phyloP scores from a whole-genome alignment of 2,888 invertebrate genomes.

The Patella caerulea region DNA sequence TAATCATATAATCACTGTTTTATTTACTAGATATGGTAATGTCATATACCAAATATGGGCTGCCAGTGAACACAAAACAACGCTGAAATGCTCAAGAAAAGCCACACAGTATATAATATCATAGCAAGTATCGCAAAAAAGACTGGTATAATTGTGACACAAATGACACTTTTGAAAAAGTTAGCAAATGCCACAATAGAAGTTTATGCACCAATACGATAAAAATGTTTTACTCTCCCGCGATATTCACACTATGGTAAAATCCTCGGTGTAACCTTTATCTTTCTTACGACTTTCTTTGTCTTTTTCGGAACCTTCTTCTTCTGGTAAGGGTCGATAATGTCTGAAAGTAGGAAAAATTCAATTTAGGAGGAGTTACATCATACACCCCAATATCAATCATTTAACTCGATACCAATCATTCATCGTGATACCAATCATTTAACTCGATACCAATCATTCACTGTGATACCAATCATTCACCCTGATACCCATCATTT shows the following conservation, averaged over 20 bases:
- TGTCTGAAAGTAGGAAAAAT: slow-evolving; percentile 37
- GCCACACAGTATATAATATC: no score
- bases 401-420: no score
- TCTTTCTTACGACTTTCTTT: slow-evolving; percentile 39
- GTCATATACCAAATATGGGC: no score
- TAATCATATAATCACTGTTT: no score
- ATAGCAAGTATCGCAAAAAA: background rate
- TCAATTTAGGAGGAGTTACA: background rate
- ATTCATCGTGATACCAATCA: no score
- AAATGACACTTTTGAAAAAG: background rate
- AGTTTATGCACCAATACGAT: background rate
- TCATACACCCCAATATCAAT: background rate
- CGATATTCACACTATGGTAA: slow-evolving; percentile 55
- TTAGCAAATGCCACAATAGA: background rate
- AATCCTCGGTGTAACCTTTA: slow-evolving; percentile 63
- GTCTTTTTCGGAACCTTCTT: slow-evolving; percentile 34
- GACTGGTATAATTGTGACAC: background rate
- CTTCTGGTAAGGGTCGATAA: slow-evolving; percentile 52
- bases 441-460: no score
- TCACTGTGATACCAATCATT: no score
- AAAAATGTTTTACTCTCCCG: background rate
- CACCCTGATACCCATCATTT: no score
- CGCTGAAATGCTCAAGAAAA: no score
- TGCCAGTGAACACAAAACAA: no score
- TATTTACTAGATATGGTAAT: no score